These are phyloP conservation scores for Sinocyclocheilus rhinocerous DNA, from an alignment of 2,113 vertebrate species.

Conservation along the genomic window DNA sequence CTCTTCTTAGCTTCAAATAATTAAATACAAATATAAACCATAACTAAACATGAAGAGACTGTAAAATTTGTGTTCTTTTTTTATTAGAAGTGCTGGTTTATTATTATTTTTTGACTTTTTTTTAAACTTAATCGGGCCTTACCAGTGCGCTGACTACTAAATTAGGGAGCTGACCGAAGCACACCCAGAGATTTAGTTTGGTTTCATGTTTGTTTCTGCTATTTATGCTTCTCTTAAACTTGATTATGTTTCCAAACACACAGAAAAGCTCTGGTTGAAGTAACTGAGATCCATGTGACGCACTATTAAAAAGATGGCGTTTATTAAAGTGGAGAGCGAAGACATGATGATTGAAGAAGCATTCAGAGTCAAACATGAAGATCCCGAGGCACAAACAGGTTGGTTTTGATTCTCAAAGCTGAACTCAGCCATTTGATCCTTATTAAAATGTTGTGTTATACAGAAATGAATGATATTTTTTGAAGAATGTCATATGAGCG, in stretches of 20 bases:
- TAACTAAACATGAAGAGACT: background rate
- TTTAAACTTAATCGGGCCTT: too few relatives aligned
- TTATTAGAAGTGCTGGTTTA: too few relatives aligned
- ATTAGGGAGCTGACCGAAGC: too few relatives aligned
- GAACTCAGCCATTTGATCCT: background rate
- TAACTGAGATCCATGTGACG: background rate
- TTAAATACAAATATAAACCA: background rate
- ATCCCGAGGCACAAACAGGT: background rate
- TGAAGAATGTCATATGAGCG: background rate
- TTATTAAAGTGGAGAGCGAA: background rate
- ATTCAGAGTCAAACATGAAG: background rate
- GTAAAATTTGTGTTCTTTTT: too few relatives aligned
- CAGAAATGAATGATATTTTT: background rate
- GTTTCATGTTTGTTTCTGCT: background rate
- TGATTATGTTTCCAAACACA: background rate
- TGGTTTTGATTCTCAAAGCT: background rate
- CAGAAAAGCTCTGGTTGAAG: background rate
- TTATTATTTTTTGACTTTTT: too few relatives aligned
- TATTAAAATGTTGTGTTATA: too few relatives aligned
- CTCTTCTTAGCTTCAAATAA: too few relatives aligned
- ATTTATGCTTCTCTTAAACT: background rate
- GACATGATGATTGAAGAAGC: background rate
- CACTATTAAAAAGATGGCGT: background rate
- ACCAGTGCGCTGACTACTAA: too few relatives aligned
- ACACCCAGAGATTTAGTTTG: background rate